These are phyloP conservation scores for Xerus rutilus DNA, from an alignment of 2,797 vertebrate genomes.

Conservation along the genomic window DNA sequence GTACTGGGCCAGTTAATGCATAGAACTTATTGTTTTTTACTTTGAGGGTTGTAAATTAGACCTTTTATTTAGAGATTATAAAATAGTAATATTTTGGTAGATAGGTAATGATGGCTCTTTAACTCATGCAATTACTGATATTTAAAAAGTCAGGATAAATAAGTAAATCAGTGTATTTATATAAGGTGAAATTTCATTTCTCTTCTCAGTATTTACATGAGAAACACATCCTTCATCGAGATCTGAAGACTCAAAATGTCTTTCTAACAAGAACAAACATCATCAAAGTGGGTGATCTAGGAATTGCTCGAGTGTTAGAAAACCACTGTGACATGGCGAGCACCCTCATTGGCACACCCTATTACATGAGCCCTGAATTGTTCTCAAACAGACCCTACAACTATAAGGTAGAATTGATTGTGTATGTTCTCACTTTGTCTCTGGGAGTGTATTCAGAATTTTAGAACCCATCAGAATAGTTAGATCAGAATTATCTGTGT, in stretches of 20 bases:
- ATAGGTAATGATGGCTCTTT: background rate
- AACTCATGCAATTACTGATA: background rate
- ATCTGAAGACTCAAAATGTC: slow-evolving; percentile 99
- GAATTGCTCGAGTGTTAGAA: slow-evolving; percentile 97
- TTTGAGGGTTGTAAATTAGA: slow-evolving; percentile 51
- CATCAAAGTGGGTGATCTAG: slow-evolving; percentile 99
- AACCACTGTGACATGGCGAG: slow-evolving; percentile 98
- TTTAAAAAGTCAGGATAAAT: slow-evolving; percentile 50
- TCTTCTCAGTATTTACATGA: slow-evolving; percentile 96
- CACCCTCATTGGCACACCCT: slow-evolving; percentile 98
- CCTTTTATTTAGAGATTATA: slow-evolving; percentile 43
- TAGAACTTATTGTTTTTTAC: slow-evolving; percentile 50
- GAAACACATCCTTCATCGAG: slow-evolving; percentile 96
- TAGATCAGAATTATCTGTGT: slow-evolving; percentile 30
- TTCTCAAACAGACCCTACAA: slow-evolving; percentile 98
- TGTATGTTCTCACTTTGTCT: background rate
- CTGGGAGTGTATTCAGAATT: background rate
- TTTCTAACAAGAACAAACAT: slow-evolving; percentile 97
- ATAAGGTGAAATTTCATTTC: slow-evolving; percentile 18
- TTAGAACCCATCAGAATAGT: slow-evolving; percentile 32
- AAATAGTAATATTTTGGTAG: slow-evolving; percentile 50
- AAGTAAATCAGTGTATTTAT: background rate
- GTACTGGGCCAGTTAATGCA: background rate
- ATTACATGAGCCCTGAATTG: slow-evolving; percentile 99
- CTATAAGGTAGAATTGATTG: slow-evolving; percentile 93